phyloP scores from a whole-genome alignment of 2,888 invertebrate genomes.

The Liodrosophila aerea region DNA sequence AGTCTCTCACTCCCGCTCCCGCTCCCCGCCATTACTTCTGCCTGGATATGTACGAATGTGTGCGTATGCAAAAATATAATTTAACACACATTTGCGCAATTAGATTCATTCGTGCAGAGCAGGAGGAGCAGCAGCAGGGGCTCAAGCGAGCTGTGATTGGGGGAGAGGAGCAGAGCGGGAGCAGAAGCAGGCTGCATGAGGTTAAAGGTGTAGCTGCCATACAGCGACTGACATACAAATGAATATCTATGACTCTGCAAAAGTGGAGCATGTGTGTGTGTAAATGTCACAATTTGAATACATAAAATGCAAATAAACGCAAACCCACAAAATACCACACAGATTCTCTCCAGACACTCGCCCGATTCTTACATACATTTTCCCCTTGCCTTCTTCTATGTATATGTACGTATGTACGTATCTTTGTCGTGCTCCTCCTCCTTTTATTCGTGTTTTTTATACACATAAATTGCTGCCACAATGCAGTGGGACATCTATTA shows the following conservation, averaged over 20 bases:
- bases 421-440: no score
- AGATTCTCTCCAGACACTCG: conserved; percentile 18
- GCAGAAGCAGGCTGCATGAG: conserved; percentile 9
- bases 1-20: neutral
- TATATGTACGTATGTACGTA: no score
- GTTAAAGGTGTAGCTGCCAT: conserved; percentile 23
- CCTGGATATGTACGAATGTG: conserved; percentile 53
- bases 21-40: conserved; percentile 10
- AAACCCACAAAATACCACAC: conserved; percentile 14
- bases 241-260: conserved; percentile 68
- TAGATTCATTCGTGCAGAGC: conserved; percentile 71
- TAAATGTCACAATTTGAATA: conserved; percentile 76
- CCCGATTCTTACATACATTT: conserved; percentile 9
- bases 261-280: conserved; percentile 55
- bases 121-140: conserved; percentile 30
- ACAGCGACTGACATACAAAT: conserved; percentile 67
- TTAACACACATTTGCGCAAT: conserved; percentile 78
- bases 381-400: no score
- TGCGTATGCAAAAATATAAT: conserved; percentile 77
- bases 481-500: conserved; percentile 75
- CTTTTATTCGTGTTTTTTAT: neutral
- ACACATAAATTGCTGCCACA: conserved; percentile 73
- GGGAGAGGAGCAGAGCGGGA: no score
- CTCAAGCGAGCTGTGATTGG: no score
- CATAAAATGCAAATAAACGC: conserved; percentile 72